Evolutionary conservation across 2,797 vertebrate genomes (phyloP).

Genomic region (Falco rusticolus): DNA sequence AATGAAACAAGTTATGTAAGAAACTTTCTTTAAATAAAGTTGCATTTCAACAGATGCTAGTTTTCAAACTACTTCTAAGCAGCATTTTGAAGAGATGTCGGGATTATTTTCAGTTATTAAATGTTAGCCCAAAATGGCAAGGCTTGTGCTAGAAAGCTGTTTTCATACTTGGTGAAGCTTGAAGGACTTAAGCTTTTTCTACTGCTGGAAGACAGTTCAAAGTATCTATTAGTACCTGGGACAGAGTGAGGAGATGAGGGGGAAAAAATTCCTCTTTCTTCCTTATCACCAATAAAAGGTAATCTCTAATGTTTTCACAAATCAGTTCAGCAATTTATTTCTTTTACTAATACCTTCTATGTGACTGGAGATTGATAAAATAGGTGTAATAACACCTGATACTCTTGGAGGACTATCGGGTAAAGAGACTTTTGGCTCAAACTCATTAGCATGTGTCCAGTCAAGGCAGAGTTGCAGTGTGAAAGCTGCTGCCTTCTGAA

Average conservation of each 20-base stretch:
- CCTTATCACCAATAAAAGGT: neutral
- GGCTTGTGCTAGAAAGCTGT: neutral
- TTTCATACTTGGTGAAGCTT: conserved; percentile 2
- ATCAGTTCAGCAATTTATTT: neutral
- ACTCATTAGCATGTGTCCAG: neutral
- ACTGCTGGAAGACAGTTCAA: neutral
- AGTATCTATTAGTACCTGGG: neutral
- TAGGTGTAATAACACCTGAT: neutral
- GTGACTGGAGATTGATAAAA: neutral
- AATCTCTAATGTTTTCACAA: neutral
- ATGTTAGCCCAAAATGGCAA: neutral
- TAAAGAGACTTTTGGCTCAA: neutral
- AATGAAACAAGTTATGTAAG: neutral
- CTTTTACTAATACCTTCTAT: neutral
- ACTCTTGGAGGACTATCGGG: neutral
- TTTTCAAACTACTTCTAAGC: neutral
- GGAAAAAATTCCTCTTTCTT: neutral
- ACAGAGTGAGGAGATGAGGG: neutral
- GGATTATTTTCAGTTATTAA: neutral
- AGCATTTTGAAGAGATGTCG: neutral
- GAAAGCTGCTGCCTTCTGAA: neutral
- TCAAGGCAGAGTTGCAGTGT: neutral
- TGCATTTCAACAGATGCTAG: neutral
- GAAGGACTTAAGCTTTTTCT: neutral
- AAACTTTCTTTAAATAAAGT: neutral